Evolutionary conservation across 2,888 invertebrate genomes (phyloP).

Genomic region (Eugnorisma glareosa): DNA sequence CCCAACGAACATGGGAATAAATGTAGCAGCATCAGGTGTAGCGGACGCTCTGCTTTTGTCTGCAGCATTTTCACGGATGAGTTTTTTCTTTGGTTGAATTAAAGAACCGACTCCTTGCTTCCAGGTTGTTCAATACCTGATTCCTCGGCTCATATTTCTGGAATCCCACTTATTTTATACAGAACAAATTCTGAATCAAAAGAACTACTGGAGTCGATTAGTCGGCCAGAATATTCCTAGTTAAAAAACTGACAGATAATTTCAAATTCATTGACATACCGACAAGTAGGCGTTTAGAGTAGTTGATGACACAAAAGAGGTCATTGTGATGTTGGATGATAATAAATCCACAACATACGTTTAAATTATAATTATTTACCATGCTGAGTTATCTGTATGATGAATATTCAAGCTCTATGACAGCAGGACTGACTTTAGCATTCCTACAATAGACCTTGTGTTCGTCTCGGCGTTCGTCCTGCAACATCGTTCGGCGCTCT

Average conservation of each 20-base stretch:
- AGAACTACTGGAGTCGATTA: neutral
- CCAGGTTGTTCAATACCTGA: neutral
- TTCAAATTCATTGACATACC: conserved; percentile 46
- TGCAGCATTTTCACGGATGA: neutral
- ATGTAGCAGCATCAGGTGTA: neutral
- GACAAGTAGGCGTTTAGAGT: conserved; percentile 8
- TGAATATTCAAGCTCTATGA: conserved; percentile 9
- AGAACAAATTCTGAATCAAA: neutral
- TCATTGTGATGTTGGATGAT: neutral
- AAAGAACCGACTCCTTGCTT: neutral
- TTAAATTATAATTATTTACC: conserved; percentile 3
- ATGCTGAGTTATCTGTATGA: neutral
- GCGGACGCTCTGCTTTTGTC: neutral
- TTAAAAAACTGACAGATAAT: neutral
- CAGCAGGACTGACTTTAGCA: neutral
- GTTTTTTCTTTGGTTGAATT: neutral
- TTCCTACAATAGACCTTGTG: neutral
- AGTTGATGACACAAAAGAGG: conserved; percentile 4
- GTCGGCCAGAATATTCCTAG: conserved; percentile 6
- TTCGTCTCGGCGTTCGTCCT: neutral
- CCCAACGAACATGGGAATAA: neutral
- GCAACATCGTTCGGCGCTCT: neutral
- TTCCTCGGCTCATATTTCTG: neutral
- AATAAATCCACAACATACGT: conserved; percentile 22
- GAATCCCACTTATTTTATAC: neutral